Base-by-base conservation (phyloP, 2,888 invertebrate genomes). In the Phlogophora meticulosa region DNA sequence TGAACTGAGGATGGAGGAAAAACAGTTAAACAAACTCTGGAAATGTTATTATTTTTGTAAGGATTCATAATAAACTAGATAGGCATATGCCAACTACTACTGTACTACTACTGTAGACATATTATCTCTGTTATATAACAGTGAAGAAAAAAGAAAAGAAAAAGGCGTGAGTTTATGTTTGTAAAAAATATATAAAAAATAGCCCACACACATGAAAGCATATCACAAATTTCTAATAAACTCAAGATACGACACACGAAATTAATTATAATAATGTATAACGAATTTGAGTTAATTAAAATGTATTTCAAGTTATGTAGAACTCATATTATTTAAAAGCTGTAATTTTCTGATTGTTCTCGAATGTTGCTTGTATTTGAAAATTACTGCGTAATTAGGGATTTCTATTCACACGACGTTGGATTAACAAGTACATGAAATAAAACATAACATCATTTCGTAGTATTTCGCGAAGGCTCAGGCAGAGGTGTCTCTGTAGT, bases 241-340 rank as follows among this genome's bases (percentile, higher is more conserved):
- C n/a, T 24, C 10, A 17, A 48, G 24, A 24, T 7, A 55, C n/a
- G n/a, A n/a, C 38, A 17, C 5, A 52, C 17, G 7, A 51, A 46
- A 36, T 55, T 60, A 57, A 72, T 60, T 52, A 43, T 32, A 66
- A 46, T 59, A 58, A 72, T 53, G 24, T 52, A 36, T 17, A 46
- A 40, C 15, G 10, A 60, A 60, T 59, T 38, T 43, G 42, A 17
- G n/a, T 66, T 74, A 74, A 43, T 72, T 56, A 32, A 59, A 66
- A 59, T 51, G 43, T 49, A 40, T 59, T 74, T 60, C 13, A 34
- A 46, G 28, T 59, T 64, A 36, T 17, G 43, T 22, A 38, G 22
- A 52, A 45, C 17, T 38, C 34, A 20, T 57, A 48, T 57, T 52
- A 52, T 5, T 28, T 28, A 4, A 28, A 28, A 69, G 49, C 11